Conservation (phyloP, 2,113 vertebrate species). For the Phasianus colchicus region DNA sequence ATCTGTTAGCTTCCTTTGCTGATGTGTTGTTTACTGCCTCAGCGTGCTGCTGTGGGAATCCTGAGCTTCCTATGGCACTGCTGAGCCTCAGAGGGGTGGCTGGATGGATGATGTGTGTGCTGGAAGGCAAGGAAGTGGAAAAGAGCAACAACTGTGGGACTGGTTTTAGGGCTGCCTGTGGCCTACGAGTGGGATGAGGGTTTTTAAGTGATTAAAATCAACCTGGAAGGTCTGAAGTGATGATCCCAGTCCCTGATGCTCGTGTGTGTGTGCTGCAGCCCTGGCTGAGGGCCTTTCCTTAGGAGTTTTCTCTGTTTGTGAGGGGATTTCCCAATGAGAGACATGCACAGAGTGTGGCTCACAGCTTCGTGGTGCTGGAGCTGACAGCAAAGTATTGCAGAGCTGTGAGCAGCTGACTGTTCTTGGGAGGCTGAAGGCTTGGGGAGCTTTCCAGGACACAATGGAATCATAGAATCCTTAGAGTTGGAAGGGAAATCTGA, state of each 20-base stretch:
- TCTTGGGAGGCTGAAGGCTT: too few species aligned
- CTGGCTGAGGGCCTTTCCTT: accelerated
- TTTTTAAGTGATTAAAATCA: not conserved
- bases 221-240: not conserved
- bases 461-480: too few species aligned
- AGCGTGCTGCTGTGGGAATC: not conserved
- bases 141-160: accelerated
- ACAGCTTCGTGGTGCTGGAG: too few species aligned
- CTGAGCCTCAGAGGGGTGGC: not conserved
- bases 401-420: too few species aligned
- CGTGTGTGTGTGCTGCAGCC: accelerated
- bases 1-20: not conserved
- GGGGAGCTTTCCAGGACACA: too few species aligned
- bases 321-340: too few species aligned
- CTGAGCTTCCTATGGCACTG: accelerated
- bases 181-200: not conserved
- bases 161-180: not conserved
- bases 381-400: not conserved
- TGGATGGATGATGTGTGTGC: not conserved
- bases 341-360: too few species aligned
- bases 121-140: not conserved
- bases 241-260: accelerated
- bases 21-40: not conserved
- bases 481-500: too few species aligned
- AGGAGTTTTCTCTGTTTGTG: not conserved